Conservation (phyloP, 2,888 invertebrate species). For the Lottia gigantea region DNA sequence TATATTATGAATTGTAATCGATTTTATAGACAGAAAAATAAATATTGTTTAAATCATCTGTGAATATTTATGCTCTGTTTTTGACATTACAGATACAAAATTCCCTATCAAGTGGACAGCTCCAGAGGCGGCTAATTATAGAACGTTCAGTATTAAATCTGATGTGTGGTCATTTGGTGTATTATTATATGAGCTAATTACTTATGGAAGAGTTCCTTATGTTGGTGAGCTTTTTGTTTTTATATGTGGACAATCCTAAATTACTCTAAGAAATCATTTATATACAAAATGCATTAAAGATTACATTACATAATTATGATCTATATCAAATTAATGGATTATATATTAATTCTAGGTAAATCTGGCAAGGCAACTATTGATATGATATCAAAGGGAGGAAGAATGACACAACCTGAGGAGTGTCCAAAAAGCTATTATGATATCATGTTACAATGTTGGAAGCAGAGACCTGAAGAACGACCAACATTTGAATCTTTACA, state of each 20-base stretch:
- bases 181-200: slow-evolving; percentile 93
- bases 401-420: slow-evolving; percentile 6
- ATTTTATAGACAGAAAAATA: too few relatives aligned
- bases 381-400: background rate
- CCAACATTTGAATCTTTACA: slow-evolving; percentile 13
- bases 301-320: too few relatives aligned
- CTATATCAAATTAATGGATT: too few relatives aligned
- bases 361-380: background rate
- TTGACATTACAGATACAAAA: slow-evolving; percentile 73
- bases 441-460: slow-evolving; percentile 16
- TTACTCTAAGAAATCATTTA: too few relatives aligned
- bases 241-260: too few relatives aligned
- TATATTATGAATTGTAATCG: too few relatives aligned
- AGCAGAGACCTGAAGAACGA: background rate
- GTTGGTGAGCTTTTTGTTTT: slow-evolving; percentile 74
- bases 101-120: slow-evolving; percentile 99
- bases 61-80: too few relatives aligned
- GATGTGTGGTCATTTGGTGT: slow-evolving; percentile 99
- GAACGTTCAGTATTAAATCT: slow-evolving; percentile 96
- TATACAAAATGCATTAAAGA: too few relatives aligned
- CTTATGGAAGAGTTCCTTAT: slow-evolving; percentile 95
- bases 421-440: slow-evolving; percentile 7
- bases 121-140: slow-evolving; percentile 94
- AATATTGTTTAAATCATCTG: too few relatives aligned
- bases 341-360: slow-evolving; percentile 4